Evolutionary conservation across 2,113 vertebrate genomes (phyloP), one percentile per base, ranked within the genome.

Genomic region (Cyprinodon tularosa): DNA sequence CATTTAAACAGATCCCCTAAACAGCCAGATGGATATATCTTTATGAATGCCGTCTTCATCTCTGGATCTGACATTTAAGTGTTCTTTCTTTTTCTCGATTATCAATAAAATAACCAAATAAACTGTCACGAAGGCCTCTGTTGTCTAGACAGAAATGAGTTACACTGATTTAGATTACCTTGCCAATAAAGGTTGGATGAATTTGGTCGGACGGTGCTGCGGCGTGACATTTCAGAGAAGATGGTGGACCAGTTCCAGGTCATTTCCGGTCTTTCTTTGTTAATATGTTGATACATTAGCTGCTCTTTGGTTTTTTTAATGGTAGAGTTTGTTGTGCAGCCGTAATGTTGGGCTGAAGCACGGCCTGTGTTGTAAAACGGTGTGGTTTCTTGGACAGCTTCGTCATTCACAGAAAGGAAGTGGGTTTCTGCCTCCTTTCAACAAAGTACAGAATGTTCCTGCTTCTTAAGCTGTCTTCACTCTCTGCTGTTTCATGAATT

Each of bases 321-420:
- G 15, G 17, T 66, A 17, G 40, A 42, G 29, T 64, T 64, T 71
- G 74, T 29, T 29, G 71, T 67, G 78, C 64, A 65, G 82, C 67
- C 37, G 62, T 53, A 50, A 53, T 61, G 65, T 22, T 20, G 12
- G 39, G 59, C 42, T 82, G 80, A 71, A 68, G 59, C 57, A 70
- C 68, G 85, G 69, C 84, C 77, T 60, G 62, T 78, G 77, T 74
- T 50, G 13, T 72, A 74, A 89, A 88, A 84, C 61, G 0, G 63
- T 88, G 88, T 39, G 87, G 88, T 92, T 92, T 90, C 85, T 81
- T 86, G 81, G 83, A 86, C 80, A 74, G 83, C 74, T 82, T 68
- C 81, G 44, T 84, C 82, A 69, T 84, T 92, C 70, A 73, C 66
- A 45, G 61, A 83, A 22, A 73, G 91, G 87, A 92, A 87, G 88